Evolutionary conservation across 2,113 vertebrate genomes (phyloP).

Genomic region (Sinocyclocheilus grahami): DNA sequence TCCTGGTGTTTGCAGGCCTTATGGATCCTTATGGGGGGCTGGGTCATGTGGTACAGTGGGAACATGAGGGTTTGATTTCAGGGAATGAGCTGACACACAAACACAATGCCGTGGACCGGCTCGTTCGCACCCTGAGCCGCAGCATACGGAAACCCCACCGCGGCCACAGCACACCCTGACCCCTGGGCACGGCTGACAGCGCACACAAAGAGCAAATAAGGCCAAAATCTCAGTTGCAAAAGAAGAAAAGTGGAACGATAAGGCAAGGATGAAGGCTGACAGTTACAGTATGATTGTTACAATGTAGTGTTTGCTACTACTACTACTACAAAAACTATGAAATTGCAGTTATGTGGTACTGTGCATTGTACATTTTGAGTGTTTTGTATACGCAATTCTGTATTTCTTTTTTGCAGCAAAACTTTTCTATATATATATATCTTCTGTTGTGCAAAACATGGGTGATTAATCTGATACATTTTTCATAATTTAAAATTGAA

Average conservation of each 20-base stretch:
- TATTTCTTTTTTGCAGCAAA: neutral
- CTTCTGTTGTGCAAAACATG: neutral
- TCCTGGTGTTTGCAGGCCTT: conserved; percentile 81
- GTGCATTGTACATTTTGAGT: neutral
- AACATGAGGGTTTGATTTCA: conserved; percentile 81
- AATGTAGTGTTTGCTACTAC: neutral
- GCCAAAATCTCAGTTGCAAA: neutral
- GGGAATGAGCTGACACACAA: conserved; percentile 61
- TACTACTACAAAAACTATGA: neutral
- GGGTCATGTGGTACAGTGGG: conserved; percentile 93
- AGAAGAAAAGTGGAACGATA: neutral
- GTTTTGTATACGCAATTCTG: neutral
- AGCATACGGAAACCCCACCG: conserved; percentile 62
- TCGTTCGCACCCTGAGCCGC: conserved; percentile 73
- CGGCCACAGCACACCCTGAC: conserved; percentile 61
- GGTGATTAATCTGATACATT: neutral
- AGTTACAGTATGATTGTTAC: neutral
- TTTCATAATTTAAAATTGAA: neutral
- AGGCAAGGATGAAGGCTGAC: neutral
- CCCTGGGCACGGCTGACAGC: neutral
- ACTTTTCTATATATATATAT: neutral
- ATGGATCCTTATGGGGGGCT: conserved; percentile 84
- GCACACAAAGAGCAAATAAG: neutral
- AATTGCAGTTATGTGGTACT: neutral
- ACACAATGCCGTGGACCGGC: conserved; percentile 68